Evolutionary conservation across 2,113 vertebrate species (phyloP).

Genomic region (Microcebus griseorufus): DNA sequence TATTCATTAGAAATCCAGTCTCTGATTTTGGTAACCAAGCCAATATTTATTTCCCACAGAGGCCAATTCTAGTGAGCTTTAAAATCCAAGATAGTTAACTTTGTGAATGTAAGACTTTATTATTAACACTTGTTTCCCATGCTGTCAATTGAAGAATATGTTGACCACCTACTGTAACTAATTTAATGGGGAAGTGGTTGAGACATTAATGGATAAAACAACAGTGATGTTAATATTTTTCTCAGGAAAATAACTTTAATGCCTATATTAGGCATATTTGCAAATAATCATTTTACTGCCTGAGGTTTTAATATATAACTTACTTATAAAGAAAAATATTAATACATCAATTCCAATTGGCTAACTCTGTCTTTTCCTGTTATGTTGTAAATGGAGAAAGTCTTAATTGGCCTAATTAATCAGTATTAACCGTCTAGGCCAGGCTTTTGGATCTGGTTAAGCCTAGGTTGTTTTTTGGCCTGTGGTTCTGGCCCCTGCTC

Average conservation of each 20-base stretch:
- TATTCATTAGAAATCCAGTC: slow-evolving; percentile 60
- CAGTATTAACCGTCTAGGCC: neutral
- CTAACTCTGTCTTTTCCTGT: slow-evolving; percentile 30
- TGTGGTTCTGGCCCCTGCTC: neutral
- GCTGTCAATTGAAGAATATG: slow-evolving; percentile 11
- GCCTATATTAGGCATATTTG: neutral
- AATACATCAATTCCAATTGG: neutral
- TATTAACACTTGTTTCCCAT: slow-evolving; percentile 12
- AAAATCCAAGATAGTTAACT: slow-evolving; percentile 46
- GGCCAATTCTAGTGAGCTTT: slow-evolving; percentile 43
- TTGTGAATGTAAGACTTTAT: slow-evolving; percentile 32
- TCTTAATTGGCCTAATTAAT: neutral
- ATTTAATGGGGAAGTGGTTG: slow-evolving; percentile 32
- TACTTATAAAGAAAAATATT: slow-evolving; percentile 41
- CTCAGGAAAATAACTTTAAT: slow-evolving; percentile 21
- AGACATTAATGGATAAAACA: slow-evolving; percentile 38
- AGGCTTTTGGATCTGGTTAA: neutral
- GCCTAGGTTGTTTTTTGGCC: neutral
- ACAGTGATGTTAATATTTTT: slow-evolving; percentile 36
- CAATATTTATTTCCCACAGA: slow-evolving; percentile 60
- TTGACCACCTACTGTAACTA: slow-evolving; percentile 25
- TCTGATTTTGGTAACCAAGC: slow-evolving; percentile 57
- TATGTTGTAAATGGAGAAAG: neutral
- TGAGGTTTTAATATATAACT: slow-evolving; percentile 40
- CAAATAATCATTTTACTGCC: slow-evolving; percentile 42